Evolutionary conservation across 1,140 invertebrate genomes (phyloP).

Genomic region (Ceratosolen fusciceps): DNA sequence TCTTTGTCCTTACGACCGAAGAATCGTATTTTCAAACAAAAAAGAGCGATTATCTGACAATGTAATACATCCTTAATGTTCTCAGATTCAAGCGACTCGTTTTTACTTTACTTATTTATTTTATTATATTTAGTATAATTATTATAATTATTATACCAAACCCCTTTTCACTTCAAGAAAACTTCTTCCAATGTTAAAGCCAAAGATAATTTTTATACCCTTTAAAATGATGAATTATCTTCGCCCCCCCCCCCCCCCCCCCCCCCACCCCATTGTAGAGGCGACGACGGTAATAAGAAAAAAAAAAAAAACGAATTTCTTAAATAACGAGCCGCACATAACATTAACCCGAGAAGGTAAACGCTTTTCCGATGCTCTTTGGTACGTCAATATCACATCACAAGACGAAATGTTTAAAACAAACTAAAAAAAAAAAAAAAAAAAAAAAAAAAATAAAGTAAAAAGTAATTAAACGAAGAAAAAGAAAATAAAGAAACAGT

Average conservation of each 20-base stretch:
- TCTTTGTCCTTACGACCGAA: constrained; percentile 54
- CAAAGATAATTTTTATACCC: constrained; percentile 44
- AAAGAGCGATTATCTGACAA: constrained; percentile 54
- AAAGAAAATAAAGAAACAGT: constrained; percentile 60
- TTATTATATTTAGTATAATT: too few relatives aligned
- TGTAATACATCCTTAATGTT: constrained; percentile 55
- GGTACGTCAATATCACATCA: constrained; percentile 72
- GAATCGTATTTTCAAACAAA: constrained; percentile 41
- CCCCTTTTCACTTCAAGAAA: too few relatives aligned
- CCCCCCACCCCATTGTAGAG: constrained; percentile 35
- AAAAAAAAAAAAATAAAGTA: constrained; percentile 54
- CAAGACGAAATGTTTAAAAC: constrained; percentile 66
- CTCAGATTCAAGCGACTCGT: constrained; percentile 50
- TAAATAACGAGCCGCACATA: constrained; percentile 46
- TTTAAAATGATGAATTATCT: constrained; percentile 34
- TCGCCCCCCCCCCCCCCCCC: too few relatives aligned
- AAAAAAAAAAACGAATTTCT: constrained; percentile 45
- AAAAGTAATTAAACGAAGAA: too few relatives aligned
- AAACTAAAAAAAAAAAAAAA: constrained; percentile 57
- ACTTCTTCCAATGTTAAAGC: constrained; percentile 19
- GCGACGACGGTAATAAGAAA: constrained; percentile 30
- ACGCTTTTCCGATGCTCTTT: constrained; percentile 70
- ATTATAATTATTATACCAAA: too few relatives aligned
- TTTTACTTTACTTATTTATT: neutral
- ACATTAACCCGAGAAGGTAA: constrained; percentile 54